Base-by-base conservation (phyloP, 2,113 vertebrate species). In the Aphelocoma coerulescens region DNA sequence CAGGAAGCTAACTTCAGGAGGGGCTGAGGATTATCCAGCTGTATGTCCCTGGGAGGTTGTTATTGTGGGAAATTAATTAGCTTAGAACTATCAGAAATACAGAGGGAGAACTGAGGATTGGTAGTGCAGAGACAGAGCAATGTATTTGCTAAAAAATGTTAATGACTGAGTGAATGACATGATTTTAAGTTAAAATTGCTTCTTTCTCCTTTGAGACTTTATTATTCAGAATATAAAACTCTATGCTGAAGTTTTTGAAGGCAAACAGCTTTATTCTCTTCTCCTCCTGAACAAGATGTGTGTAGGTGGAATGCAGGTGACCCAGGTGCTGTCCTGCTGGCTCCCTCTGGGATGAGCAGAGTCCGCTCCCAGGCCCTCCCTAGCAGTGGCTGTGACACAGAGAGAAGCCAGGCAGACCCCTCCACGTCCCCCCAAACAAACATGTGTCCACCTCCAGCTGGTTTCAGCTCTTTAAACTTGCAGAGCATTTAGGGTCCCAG, bases 11-110 rank as follows among this genome's bases (percentile, higher is more conserved):
- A 73, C 57, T 43, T 86, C 90, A 86, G 37, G 48, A 97, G 92
- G 94, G 97, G 96, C 89, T 97, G 95, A 95, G 93, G 85, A 86
- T 96, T 96, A 94, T 95, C 94, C 94, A 91, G 73, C 61, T 93
- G 57, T 6, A 8, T 43, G 67, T 97, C 93, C 94, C 95, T 96
- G 81, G 95, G 96, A 98, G 93, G 95, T 91, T 97, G 92, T 97
- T 97, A 96, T 97, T 97, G 88, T 77, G 59, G 93, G 77, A 93
- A 97, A 98, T 98, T 98, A 98, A 98, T 98, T 98, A 97, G 93
- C 96, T 97, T 51, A 89, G 95, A 92, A 89, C 87, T 83, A 89
- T 97, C 96, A 97, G 88, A 88, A 92, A 96, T 74, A 88, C 1
- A 96, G 90, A 83, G 84, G 96, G 86, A 92, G 95, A 91, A 39